Conservation (phyloP, 2,113 vertebrate species). For the Lontra canadensis region DNA sequence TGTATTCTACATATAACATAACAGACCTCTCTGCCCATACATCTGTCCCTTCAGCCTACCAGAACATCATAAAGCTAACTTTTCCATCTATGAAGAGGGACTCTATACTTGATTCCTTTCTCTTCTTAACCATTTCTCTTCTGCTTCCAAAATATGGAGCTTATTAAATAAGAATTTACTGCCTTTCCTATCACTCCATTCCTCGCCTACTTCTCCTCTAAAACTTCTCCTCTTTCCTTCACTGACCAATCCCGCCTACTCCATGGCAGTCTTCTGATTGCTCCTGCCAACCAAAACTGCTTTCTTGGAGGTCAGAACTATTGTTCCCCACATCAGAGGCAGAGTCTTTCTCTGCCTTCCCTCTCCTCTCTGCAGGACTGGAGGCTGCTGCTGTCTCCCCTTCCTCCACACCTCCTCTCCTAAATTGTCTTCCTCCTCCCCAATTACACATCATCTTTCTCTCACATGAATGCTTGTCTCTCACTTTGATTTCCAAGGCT, state of each 20-base stretch:
- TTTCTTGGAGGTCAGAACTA: not conserved
- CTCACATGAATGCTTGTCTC: not conserved
- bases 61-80: not conserved
- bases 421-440: not conserved
- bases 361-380: not conserved
- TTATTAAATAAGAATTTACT: slow-evolving; percentile 13
- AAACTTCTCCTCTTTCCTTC: not conserved
- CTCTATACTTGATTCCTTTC: not conserved
- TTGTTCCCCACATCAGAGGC: not conserved
- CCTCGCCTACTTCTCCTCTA: not conserved
- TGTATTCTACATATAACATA: not conserved
- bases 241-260: not conserved
- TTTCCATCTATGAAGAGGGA: not conserved
- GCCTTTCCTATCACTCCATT: not conserved
- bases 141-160: not conserved
- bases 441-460: not conserved
- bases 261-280: not conserved
- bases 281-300: not conserved
- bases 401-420: slow-evolving; percentile 10
- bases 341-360: not conserved
- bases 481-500: not conserved
- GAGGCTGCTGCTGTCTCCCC: not conserved
- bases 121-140: not conserved
- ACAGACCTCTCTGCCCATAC: not conserved
- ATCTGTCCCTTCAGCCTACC: not conserved